Evolutionary conservation across 2,888 invertebrate species (phyloP).

Genomic region (Chorisops tibialis): DNA sequence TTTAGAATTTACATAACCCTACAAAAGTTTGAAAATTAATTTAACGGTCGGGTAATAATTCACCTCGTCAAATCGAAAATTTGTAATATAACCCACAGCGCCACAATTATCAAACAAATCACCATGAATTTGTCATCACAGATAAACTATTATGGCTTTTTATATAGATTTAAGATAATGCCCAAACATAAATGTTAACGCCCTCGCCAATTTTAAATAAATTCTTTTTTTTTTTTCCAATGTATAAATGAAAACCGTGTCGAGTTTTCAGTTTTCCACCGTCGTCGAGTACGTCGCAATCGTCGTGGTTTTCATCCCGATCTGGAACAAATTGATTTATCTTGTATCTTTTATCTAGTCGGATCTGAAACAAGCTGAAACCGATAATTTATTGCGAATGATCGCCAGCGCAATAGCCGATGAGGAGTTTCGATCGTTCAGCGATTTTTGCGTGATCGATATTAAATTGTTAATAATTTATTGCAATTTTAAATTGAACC

Average conservation of each 20-base stretch:
- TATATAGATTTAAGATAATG: no score
- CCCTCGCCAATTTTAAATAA: slow-evolving; percentile 10
- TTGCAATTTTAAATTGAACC: slow-evolving; percentile 22
- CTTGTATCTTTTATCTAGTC: slow-evolving; percentile 28
- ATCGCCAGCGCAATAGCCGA: background rate
- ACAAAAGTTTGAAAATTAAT: no score
- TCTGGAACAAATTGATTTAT: slow-evolving; percentile 32
- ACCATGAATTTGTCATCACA: no score
- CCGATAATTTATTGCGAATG: slow-evolving; percentile 15
- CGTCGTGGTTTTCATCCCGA: slow-evolving; percentile 1
- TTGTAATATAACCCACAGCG: no score
- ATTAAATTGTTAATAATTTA: slow-evolving; percentile 31
- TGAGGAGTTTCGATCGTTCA: background rate
- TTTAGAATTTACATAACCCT: no score
- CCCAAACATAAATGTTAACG: slow-evolving; percentile 5
- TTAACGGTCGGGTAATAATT: no score
- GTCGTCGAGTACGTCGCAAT: background rate
- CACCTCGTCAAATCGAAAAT: no score
- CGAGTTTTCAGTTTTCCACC: background rate
- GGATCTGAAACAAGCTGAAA: slow-evolving; percentile 23
- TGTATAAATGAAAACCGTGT: background rate
- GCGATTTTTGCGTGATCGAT: slow-evolving; percentile 24
- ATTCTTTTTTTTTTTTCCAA: background rate
- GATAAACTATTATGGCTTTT: no score
- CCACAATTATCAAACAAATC: no score